phyloP scores from a whole-genome alignment of 2,888 invertebrate species.

The Smittia sp. region DNA sequence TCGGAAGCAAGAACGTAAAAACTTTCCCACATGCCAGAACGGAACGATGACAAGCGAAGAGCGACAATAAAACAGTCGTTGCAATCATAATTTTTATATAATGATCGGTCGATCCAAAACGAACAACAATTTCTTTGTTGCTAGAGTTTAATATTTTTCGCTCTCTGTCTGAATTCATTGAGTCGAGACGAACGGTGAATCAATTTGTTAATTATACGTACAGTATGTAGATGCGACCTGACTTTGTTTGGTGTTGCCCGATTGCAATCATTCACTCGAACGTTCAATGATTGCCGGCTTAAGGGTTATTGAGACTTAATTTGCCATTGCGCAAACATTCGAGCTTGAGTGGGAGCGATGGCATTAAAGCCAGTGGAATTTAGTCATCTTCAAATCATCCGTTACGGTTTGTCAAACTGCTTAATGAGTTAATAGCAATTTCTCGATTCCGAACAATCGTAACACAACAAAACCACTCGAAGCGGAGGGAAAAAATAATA shows the following conservation, averaged over 20 bases:
- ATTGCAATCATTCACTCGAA: conserved; percentile 5
- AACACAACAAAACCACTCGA: background rate
- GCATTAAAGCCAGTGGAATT: background rate
- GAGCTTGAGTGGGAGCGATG: background rate
- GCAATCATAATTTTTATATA: conserved; percentile 16
- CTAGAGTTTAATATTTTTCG: background rate
- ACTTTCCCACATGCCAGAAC: conserved; percentile 15
- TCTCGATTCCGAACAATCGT: conserved; percentile 26
- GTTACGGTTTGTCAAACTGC: conserved; percentile 38
- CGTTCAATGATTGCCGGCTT: background rate
- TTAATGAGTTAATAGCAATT: conserved; percentile 34
- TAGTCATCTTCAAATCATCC: conserved; percentile 40
- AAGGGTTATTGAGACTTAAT: background rate
- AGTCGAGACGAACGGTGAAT: conserved; percentile 38
- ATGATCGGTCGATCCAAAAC: conserved; percentile 24
- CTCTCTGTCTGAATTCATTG: conserved; percentile 16
- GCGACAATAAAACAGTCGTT: conserved; percentile 14
- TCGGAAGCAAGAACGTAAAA: background rate
- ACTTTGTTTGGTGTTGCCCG: background rate
- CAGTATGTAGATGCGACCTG: conserved; percentile 1
- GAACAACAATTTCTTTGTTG: conserved; percentile 10
- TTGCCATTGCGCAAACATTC: background rate
- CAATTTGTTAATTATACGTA: conserved; percentile 37
- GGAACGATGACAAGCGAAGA: conserved; percentile 18
- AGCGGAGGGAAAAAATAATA: conserved; percentile 24